Conservation (phyloP, 2,888 invertebrate genomes). For the Acronicta alni region DNA sequence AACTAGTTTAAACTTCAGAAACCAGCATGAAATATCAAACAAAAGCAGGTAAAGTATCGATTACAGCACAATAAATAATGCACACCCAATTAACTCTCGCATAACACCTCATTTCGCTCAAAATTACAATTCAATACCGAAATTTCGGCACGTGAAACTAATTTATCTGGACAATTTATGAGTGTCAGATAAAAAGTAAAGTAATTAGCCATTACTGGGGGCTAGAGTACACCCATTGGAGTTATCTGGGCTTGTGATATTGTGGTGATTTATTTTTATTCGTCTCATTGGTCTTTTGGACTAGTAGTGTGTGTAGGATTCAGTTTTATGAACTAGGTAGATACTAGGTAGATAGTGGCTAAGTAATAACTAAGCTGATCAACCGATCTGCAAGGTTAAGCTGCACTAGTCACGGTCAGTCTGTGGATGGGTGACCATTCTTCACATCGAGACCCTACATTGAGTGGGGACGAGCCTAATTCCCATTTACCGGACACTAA, state of each 20-base stretch:
- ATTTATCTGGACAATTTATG: constrained; percentile 59
- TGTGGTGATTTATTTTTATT: constrained; percentile 52
- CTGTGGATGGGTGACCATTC: no score
- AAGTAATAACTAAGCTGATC: no score
- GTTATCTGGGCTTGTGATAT: constrained; percentile 48
- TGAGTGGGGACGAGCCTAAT: no score
- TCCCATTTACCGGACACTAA: no score
- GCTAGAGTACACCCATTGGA: constrained; percentile 26
- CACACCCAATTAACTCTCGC: constrained; percentile 15
- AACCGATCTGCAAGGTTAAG: no score
- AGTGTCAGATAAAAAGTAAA: constrained; percentile 55
- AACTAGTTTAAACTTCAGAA: neutral
- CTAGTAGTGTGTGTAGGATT: neutral
- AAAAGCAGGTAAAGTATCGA: neutral
- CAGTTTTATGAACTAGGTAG: neutral
- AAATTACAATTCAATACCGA: constrained; percentile 30
- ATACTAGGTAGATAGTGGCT: no score
- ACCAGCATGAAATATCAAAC: neutral
- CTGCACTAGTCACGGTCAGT: no score
- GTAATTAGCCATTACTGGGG: constrained; percentile 54
- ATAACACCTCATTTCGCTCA: constrained; percentile 2
- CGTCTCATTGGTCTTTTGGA: constrained; percentile 9
- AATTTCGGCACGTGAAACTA: constrained; percentile 54
- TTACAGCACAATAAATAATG: constrained; percentile 4
- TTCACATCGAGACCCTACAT: no score